Percentiles rank a stretch among this genome's conserved stretches.
These are phyloP conservation scores for Sarcophaga bullata DNA, from an alignment of 1,140 invertebrate species.

Conservation along the genomic window DNA sequence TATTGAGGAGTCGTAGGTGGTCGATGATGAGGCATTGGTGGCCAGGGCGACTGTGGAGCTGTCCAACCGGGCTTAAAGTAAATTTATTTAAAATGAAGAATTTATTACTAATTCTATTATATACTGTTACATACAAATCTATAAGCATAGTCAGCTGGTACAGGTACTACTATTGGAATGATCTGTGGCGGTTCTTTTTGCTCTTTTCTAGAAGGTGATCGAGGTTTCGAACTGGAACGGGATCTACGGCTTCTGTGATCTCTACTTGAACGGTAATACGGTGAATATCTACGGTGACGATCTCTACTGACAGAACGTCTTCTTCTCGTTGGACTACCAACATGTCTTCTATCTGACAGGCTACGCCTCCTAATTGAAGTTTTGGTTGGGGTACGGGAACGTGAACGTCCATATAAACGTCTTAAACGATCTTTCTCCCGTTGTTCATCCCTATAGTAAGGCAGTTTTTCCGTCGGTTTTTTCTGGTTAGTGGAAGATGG, in stretches of 20 bases:
- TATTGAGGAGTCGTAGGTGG: neutral
- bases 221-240: constrained; percentile 8
- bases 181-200: neutral
- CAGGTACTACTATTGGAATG: neutral
- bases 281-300: neutral
- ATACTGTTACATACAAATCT: neutral
- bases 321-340: neutral
- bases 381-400: neutral
- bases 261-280: neutral
- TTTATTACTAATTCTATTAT: neutral
- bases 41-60: neutral
- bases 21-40: neutral
- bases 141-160: constrained; percentile 15
- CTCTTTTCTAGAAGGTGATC: neutral
- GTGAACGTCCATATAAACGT: constrained; percentile 32
- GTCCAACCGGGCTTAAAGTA: neutral
- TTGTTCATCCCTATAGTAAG: constrained; percentile 20
- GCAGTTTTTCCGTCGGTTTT: neutral
- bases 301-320: constrained; percentile 21
- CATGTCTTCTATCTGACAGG: neutral
- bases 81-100: neutral
- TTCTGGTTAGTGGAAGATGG: neutral
- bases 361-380: neutral
- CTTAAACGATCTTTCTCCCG: constrained; percentile 34
- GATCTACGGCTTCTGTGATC: neutral